These are phyloP conservation scores for Pangasius krempfi DNA, from an alignment of 2,797 vertebrate genomes.

Conservation along the genomic window DNA sequence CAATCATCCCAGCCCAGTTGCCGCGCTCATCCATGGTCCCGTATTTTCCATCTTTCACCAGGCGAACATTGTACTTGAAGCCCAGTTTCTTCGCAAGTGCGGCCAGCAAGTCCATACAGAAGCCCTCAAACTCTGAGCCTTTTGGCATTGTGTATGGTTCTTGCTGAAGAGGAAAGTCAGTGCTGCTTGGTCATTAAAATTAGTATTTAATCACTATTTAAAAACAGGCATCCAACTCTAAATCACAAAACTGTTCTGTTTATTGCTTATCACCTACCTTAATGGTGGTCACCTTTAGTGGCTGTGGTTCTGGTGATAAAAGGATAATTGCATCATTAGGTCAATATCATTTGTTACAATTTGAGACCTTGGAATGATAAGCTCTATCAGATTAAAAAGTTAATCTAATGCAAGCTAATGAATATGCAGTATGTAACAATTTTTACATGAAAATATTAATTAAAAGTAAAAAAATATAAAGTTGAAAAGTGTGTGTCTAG, in stretches of 20 bases:
- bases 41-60: constrained; percentile 82
- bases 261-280: constrained; percentile 65
- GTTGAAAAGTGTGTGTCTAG: neutral
- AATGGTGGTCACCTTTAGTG: constrained; percentile 74
- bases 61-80: constrained; percentile 77
- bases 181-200: neutral
- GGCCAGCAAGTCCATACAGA: constrained; percentile 82
- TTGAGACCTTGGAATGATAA: neutral
- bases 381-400: neutral
- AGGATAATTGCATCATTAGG: neutral
- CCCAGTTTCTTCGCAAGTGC: constrained; percentile 76
- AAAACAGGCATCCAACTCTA: neutral
- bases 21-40: constrained; percentile 70
- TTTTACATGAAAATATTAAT: neutral
- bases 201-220: neutral
- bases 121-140: constrained; percentile 80
- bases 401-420: neutral
- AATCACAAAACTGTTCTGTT: neutral
- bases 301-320: constrained; percentile 48
- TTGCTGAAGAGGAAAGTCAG: constrained; percentile 65
- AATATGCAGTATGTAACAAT: neutral
- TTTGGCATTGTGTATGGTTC: constrained; percentile 80
- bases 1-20: constrained; percentile 86
- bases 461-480: neutral
- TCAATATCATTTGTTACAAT: neutral